Percentiles rank a stretch among this genome's conserved stretches.
Conservation (phyloP, 2,888 invertebrate species). For the Andrena haemorrhoa region DNA sequence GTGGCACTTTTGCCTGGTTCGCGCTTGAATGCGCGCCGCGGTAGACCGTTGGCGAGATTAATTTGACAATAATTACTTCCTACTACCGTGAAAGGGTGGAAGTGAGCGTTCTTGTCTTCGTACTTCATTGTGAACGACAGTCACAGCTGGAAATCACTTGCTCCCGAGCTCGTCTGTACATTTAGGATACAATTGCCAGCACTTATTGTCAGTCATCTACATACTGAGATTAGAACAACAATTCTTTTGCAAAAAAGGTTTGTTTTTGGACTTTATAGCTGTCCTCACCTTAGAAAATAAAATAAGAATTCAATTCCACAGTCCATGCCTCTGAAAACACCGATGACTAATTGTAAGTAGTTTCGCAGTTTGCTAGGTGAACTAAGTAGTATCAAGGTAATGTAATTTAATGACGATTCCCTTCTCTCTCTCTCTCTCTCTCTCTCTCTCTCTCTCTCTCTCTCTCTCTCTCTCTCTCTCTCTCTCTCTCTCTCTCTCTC, state of each 20-base stretch:
- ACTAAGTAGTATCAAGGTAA: too few species aligned
- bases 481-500: too few species aligned
- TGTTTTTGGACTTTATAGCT: background rate
- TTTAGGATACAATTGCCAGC: constrained; percentile 1
- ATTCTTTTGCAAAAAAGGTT: background rate
- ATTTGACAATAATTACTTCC: constrained; percentile 65
- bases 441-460: too few species aligned
- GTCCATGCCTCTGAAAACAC: too few species aligned
- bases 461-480: too few species aligned
- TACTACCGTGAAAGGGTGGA: constrained; percentile 33
- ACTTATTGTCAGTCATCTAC: background rate
- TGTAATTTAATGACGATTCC: too few species aligned
- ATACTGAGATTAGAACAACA: background rate
- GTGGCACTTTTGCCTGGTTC: constrained; percentile 53
- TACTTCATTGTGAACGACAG: constrained; percentile 11
- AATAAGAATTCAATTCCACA: too few species aligned
- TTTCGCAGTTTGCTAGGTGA: too few species aligned
- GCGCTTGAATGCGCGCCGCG: constrained; percentile 30
- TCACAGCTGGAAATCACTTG: constrained; percentile 4
- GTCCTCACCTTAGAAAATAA: too few species aligned
- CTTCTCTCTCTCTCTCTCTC: too few species aligned
- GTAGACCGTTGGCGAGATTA: constrained; percentile 54
- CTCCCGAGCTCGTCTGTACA: background rate
- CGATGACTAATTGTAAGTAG: too few species aligned
- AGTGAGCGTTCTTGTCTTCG: constrained; percentile 20